These are phyloP conservation scores for Malurus alboscapulatus DNA, from an alignment of 2,113 vertebrate species.

Conservation along the genomic window DNA sequence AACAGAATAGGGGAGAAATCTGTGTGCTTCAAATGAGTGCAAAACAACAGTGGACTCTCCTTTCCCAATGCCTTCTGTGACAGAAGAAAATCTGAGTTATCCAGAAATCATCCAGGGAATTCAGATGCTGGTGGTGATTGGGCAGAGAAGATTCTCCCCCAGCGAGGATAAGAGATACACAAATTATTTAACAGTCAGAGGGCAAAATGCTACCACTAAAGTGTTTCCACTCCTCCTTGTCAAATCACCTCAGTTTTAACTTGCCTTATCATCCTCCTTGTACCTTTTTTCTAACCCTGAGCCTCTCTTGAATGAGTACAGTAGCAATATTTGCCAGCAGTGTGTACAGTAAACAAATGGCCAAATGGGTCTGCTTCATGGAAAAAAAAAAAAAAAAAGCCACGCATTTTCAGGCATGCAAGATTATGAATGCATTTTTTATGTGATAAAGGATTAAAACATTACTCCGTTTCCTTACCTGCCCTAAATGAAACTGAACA, in stretches of 20 bases:
- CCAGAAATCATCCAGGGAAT: neutral
- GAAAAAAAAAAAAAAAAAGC: neutral
- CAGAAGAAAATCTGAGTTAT: neutral
- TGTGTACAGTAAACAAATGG: neutral
- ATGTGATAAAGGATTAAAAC: neutral
- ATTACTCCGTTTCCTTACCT: neutral
- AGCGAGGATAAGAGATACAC: neutral
- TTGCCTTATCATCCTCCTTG: neutral
- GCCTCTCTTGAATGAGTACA: neutral
- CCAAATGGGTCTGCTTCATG: neutral
- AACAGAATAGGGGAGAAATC: fast-evolving
- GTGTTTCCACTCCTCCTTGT: neutral
- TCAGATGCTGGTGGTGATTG: neutral
- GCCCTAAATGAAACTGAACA: neutral
- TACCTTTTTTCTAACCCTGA: neutral
- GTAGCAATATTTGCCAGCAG: neutral
- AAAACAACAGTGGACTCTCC: neutral
- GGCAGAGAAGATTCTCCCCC: neutral
- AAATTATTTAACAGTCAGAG: neutral
- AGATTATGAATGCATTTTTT: neutral
- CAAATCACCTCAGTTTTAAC: neutral
- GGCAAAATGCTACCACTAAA: neutral
- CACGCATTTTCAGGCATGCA: neutral
- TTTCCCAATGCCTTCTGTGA: neutral
- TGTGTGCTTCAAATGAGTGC: neutral